phyloP scores from a whole-genome alignment of 2,888 invertebrate species.

The Teleogryllus oceanicus region DNA sequence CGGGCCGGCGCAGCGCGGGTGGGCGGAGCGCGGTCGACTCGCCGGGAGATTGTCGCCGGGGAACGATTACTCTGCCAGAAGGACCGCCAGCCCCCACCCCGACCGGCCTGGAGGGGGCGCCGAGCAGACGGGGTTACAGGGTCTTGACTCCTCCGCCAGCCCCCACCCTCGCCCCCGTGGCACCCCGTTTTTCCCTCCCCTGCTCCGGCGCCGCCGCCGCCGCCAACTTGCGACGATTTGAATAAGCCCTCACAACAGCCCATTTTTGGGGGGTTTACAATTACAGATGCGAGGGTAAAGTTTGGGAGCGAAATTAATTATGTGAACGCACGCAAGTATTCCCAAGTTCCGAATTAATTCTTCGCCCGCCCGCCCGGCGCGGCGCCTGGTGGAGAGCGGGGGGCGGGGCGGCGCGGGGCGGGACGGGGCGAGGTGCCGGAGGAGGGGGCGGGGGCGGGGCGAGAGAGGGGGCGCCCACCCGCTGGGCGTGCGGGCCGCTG shows the following conservation, averaged over 20 bases:
- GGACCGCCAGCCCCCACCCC: not conserved
- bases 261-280: conserved; percentile 12
- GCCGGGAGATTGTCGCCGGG: not conserved
- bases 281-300: conserved; percentile 18
- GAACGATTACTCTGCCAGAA: not conserved
- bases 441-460: not conserved
- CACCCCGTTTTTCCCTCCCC: not conserved
- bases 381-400: not conserved
- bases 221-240: conserved; percentile 6
- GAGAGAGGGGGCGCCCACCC: not conserved
- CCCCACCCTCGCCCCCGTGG: not conserved
- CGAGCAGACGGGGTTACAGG: not conserved
- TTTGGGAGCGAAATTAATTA: conserved; percentile 18
- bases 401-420: not conserved
- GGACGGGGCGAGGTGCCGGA: not conserved
- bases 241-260: not conserved
- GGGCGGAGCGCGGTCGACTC: not conserved
- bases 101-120: not conserved
- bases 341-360: conserved; percentile 1
- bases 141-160: not conserved
- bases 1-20: not conserved
- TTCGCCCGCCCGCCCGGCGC: not conserved
- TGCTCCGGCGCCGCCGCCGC: not conserved
- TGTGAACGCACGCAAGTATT: conserved; percentile 10
- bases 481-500: not conserved